Evolutionary conservation across 2,113 vertebrate genomes (phyloP), one percentile per base, ranked within the genome.

Genomic region (Ceyx margarethae): DNA sequence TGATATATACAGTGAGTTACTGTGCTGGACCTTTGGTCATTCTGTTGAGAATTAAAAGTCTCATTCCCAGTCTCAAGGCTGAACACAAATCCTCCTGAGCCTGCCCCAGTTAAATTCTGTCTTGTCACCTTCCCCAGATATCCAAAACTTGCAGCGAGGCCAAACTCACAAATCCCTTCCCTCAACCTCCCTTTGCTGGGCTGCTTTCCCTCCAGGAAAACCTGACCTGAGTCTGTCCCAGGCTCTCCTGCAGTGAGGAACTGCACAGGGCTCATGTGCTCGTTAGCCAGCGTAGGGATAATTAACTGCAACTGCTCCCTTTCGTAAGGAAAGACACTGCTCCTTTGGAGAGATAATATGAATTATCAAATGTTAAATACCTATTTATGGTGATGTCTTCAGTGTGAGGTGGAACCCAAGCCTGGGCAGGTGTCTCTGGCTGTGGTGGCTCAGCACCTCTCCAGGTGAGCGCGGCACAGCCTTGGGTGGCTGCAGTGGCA

Each of bases 1-100:
- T 81, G 45, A 93, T 88, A 43, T 65, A 68, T 79, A 20, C 45
- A 31, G 28, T 23, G 45, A 86, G 23, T 85, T 93, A 81, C 19
- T 81, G 29, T 0, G 0, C 46, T 3, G 3, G 28, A 69, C 75
- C 16, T 61, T 80, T 78, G 69, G 74, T 89, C 46, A 25, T 85
- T 53, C 58, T 71, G 81, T 87, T 76, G 68, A 86, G 73, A 92
- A 81, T 78, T 77, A 92, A 29, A 86, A 86, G 20, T 85, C 65
- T 80, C 54, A 37, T 57, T 85, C 80, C 91, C 14, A 35, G 48
- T 53, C 81, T 87, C 81, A 84, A 93, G 83, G 69, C 71, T 86
- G 89, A 90, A 75, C 60, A 84, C 84, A 93, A 90, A 89, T 92
- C 57, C 62, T 81, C 2, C 1, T 60, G 57, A 84, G 29, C 45